Base-by-base conservation (phyloP, 2,113 vertebrate species). In the Phalacrocorax pelagicus region DNA sequence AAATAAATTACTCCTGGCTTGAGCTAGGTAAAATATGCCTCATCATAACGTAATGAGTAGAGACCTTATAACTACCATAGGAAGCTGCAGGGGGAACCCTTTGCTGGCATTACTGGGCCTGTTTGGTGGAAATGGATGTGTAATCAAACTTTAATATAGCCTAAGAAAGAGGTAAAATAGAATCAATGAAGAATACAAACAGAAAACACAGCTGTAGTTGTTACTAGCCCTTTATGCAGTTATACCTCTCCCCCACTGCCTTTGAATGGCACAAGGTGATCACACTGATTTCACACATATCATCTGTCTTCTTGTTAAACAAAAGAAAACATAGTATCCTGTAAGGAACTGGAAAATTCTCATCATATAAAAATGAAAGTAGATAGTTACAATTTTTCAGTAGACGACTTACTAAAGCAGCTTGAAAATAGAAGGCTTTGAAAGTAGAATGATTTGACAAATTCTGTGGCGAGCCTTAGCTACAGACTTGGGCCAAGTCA, bases 131-230 rank as follows among this genome's bases (percentile, higher is more conserved):
- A 92, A 65, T 15, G 4, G 3, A 44, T 17, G 12, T 30, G 29
- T 40, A 71, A 75, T 47, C 65, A 59, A 88, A 83, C 7, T 83
- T 58, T 71, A 63, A 22, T 19, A 47, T 77, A 86, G 69, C 47
- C 69, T 96, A 95, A 80, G 62, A 90, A 94, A 92, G 66, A 84
- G 49, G 36, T 86, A 95, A 82, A 96, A 93, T 81, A 55, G 22
- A 81, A 26, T 74, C 40, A 58, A 58, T 77, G 12, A 58, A 81
- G 92, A 81, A 88, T 62, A 80, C 18, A 89, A 84, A 54, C 54
- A 84, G 87, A 94, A 96, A 94, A 85, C 66, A 80, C 44, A 86
- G n/a, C 55, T 54, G 46, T 12, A 14, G 15, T 11, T 52, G 21
- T 66, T 87, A 65, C 42, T 84, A 80, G 15, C 27, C 30, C 8